phyloP scores from a whole-genome alignment of 2,113 vertebrate species.

The Scomber scombrus region DNA sequence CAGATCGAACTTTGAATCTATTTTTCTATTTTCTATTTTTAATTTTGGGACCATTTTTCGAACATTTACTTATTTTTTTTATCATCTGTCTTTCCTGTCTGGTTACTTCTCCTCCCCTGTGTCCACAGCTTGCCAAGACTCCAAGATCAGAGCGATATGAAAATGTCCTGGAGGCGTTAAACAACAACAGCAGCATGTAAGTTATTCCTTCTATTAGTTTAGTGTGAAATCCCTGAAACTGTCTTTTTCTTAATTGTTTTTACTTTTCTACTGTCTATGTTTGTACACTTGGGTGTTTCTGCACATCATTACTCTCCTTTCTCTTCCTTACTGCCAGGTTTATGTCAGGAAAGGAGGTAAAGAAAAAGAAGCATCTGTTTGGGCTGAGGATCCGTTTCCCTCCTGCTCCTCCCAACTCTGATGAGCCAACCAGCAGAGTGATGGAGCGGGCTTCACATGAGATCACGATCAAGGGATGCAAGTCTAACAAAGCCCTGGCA shows the following conservation, averaged over 20 bases:
- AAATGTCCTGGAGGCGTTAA: slow-evolving; percentile 93
- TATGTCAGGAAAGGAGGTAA: slow-evolving; percentile 99
- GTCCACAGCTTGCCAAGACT: slow-evolving; percentile 90
- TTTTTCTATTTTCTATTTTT: not conserved
- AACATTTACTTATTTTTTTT: not conserved
- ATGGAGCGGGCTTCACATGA: slow-evolving; percentile 94
- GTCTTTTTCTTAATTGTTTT: not conserved
- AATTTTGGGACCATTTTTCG: not conserved
- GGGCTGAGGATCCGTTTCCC: slow-evolving; percentile 96
- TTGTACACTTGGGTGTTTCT: not conserved
- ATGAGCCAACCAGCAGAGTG: slow-evolving; percentile 88
- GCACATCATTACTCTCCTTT: not conserved
- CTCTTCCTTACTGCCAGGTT: slow-evolving; percentile 85
- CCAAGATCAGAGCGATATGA: slow-evolving; percentile 93
- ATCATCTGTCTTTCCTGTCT: not conserved
- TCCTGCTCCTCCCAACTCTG: slow-evolving; percentile 91
- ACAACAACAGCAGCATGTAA: slow-evolving; percentile 96
- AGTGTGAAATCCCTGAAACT: not conserved
- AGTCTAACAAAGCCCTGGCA: slow-evolving; percentile 89
- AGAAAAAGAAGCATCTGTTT: slow-evolving; percentile 99
- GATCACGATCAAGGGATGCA: slow-evolving; percentile 97
- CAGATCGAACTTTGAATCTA: slow-evolving; percentile 16
- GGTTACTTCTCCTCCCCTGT: not conserved
- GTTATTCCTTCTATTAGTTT: slow-evolving; percentile 55
- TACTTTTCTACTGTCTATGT: not conserved